Evolutionary conservation across 2,888 invertebrate species (phyloP).

Genomic region (Scaptomyza tumidula): DNA sequence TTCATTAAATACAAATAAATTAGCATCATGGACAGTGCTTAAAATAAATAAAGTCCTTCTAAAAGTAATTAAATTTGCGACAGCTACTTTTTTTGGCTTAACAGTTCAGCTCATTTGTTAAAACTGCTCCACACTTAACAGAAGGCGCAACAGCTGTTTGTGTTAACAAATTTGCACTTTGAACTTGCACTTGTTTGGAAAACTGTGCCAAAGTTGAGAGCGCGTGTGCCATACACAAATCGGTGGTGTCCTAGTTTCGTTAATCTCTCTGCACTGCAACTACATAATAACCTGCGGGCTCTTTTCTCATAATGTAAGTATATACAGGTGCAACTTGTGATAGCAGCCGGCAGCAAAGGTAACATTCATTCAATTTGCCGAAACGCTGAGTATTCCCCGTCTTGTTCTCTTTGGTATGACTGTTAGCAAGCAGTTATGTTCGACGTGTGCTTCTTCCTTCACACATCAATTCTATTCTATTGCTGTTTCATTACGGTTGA

Average conservation of each 20-base stretch:
- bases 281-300: slow-evolving; percentile 38
- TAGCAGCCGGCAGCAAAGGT: slow-evolving; percentile 38
- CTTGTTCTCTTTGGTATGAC: slow-evolving; percentile 19
- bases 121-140: slow-evolving; percentile 37
- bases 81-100: not conserved
- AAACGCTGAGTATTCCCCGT: not conserved
- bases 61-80: not conserved
- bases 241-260: slow-evolving; percentile 25
- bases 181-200: slow-evolving; percentile 60
- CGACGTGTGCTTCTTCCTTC: slow-evolving; percentile 5
- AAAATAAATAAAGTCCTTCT: not conserved
- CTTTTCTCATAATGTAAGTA: slow-evolving; percentile 28
- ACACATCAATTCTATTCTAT: slow-evolving; percentile 1
- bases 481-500: slow-evolving; percentile 7
- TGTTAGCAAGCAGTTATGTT: slow-evolving; percentile 33
- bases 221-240: slow-evolving; percentile 52
- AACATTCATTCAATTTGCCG: slow-evolving; percentile 7
- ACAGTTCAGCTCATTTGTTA: not conserved
- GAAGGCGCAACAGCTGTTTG: slow-evolving; percentile 47
- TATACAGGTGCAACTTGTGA: slow-evolving; percentile 16
- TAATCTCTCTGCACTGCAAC: slow-evolving; percentile 34
- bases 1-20: not conserved
- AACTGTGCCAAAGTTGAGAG: slow-evolving; percentile 53
- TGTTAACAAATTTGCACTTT: slow-evolving; percentile 56
- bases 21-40: not conserved